A percentile compares a stretch with the other conserved stretches of the same genome.
Conservation (phyloP, 2,113 vertebrate genomes). For the Ophiodon elongatus region DNA sequence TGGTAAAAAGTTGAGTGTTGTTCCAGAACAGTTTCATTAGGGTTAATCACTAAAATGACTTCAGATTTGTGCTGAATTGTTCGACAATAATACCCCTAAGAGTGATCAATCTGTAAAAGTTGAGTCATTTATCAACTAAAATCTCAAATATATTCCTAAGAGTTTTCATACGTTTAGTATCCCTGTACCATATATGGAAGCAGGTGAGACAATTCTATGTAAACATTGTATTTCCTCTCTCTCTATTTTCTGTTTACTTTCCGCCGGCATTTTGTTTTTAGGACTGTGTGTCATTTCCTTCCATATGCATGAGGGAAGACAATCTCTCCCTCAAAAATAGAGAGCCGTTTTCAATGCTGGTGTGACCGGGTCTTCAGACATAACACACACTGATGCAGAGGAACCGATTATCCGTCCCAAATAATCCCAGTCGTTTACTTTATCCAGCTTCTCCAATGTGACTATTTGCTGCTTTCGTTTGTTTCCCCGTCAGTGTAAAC, state of each 20-base stretch:
- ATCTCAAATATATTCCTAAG: too few species aligned
- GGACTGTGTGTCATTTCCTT: neutral
- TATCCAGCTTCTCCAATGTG: neutral
- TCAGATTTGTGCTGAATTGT: neutral
- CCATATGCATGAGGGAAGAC: too few species aligned
- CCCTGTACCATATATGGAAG: neutral
- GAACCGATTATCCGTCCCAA: neutral
- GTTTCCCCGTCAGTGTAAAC: neutral
- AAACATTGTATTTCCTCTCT: too few species aligned
- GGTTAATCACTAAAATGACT: constrained; percentile 5
- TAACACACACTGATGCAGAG: neutral
- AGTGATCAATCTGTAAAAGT: neutral
- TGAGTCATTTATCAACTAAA: neutral
- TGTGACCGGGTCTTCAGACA: neutral
- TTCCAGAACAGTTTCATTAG: too few species aligned
- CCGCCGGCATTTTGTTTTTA: neutral
- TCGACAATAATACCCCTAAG: neutral
- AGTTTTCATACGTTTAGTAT: neutral
- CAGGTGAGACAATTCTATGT: too few species aligned
- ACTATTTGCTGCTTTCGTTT: neutral
- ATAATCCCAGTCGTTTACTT: neutral
- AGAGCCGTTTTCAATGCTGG: too few species aligned
- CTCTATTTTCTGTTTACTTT: too few species aligned
- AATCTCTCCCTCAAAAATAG: too few species aligned
- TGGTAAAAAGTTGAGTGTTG: neutral